phyloP scores from a whole-genome alignment of 1,140 invertebrate genomes.

The Cyclargus thomasi region DNA sequence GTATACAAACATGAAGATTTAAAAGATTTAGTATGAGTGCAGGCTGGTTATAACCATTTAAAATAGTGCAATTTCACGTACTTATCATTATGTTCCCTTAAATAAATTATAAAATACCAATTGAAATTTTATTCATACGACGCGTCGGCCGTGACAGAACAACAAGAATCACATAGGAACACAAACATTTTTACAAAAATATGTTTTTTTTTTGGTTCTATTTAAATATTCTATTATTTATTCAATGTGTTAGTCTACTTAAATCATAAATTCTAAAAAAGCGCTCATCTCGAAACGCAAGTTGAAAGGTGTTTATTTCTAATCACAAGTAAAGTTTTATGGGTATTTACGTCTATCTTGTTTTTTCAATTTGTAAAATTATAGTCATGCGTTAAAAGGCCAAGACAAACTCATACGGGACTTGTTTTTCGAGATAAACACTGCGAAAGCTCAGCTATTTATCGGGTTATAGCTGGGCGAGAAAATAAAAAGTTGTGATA shows the following conservation, averaged over 20 bases:
- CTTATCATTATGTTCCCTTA: conserved; percentile 24
- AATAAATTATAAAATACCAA: conserved; percentile 41
- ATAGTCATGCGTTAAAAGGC: no score
- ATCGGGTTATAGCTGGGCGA: not conserved
- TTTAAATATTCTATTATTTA: conserved; percentile 35
- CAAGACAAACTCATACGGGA: not conserved
- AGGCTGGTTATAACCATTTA: conserved; percentile 4
- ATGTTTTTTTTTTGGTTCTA: conserved; percentile 54
- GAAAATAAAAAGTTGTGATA: conserved; percentile 12
- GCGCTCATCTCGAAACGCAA: not conserved
- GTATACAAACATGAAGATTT: not conserved
- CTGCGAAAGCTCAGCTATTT: not conserved
- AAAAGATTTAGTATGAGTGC: not conserved
- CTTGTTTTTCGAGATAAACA: not conserved
- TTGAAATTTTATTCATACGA: conserved; percentile 38
- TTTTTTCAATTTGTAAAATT: no score
- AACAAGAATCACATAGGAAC: conserved; percentile 60
- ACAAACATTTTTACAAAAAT: conserved; percentile 64
- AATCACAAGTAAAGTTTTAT: no score
- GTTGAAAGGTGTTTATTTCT: no score
- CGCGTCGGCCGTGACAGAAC: conserved; percentile 38
- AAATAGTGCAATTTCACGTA: conserved; percentile 18
- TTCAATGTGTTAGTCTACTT: conserved; percentile 11
- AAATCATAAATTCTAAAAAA: conserved; percentile 10
- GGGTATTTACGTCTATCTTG: no score